Evolutionary conservation across 2,888 invertebrate species (phyloP).

Genomic region (Drosophila ustulata): DNA sequence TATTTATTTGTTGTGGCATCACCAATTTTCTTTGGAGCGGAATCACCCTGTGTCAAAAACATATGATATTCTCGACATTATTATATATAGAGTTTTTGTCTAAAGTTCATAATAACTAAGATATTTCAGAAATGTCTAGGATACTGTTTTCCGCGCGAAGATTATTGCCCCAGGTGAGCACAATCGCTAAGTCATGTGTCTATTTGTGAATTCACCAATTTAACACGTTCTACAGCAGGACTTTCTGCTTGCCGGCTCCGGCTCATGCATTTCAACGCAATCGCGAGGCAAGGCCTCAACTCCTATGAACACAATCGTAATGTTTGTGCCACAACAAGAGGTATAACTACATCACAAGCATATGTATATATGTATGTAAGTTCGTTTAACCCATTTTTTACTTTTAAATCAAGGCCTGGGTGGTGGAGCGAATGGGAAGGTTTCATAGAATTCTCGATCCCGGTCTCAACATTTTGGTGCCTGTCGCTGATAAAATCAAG

Average conservation of each 20-base stretch:
- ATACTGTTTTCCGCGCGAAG: slow-evolving; percentile 62
- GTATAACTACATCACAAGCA: slow-evolving; percentile 84
- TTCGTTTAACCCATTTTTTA: slow-evolving; percentile 28
- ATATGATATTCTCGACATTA: slow-evolving; percentile 49
- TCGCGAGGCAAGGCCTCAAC: slow-evolving; percentile 86
- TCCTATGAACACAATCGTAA: slow-evolving; percentile 95
- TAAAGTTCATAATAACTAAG: slow-evolving; percentile 41
- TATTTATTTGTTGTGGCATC: neutral
- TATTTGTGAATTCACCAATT: slow-evolving; percentile 1
- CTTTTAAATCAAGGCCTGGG: slow-evolving; percentile 90
- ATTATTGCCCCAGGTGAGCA: slow-evolving; percentile 61
- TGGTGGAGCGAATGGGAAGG: slow-evolving; percentile 99
- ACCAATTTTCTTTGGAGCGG: neutral
- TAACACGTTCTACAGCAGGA: slow-evolving; percentile 55
- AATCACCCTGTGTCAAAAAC: slow-evolving; percentile 53
- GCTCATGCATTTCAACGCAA: slow-evolving; percentile 55
- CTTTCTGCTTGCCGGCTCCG: slow-evolving; percentile 73
- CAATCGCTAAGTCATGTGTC: neutral
- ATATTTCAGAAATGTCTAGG: slow-evolving; percentile 58
- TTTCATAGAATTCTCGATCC: slow-evolving; percentile 97
- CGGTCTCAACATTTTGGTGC: slow-evolving; percentile 96
- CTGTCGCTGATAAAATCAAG: slow-evolving; percentile 95
- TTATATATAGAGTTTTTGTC: slow-evolving; percentile 42
- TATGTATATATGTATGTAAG: neutral
- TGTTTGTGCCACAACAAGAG: slow-evolving; percentile 99